A percentile compares a stretch with the other conserved stretches of the same genome.
These are phyloP conservation scores for Melanargia galathea DNA, from an alignment of 2,888 invertebrate species.

Conservation along the genomic window DNA sequence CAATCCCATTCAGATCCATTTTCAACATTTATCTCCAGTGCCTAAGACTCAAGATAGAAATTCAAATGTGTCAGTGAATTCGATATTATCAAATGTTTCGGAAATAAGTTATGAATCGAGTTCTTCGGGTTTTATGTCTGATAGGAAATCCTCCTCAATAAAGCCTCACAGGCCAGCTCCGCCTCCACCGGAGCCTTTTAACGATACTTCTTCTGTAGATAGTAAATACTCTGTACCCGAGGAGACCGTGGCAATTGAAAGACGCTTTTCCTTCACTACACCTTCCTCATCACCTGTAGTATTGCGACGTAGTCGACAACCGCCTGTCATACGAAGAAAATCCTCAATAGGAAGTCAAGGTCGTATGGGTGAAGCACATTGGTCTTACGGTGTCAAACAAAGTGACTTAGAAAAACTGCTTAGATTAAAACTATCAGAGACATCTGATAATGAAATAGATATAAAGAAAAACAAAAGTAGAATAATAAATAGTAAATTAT, in stretches of 20 bases:
- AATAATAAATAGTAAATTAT: slow-evolving; percentile 25
- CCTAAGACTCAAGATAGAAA: slow-evolving; percentile 69
- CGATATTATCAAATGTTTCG: slow-evolving; percentile 74
- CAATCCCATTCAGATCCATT: slow-evolving; percentile 69
- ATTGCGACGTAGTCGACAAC: slow-evolving; percentile 66
- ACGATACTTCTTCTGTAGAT: slow-evolving; percentile 59
- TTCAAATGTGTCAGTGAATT: slow-evolving; percentile 78
- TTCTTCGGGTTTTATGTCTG: slow-evolving; percentile 77
- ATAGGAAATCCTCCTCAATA: slow-evolving; percentile 64
- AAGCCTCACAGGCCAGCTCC: slow-evolving; percentile 75
- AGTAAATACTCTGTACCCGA: slow-evolving; percentile 58
- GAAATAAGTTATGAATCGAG: slow-evolving; percentile 75
- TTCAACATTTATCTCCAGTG: slow-evolving; percentile 67
- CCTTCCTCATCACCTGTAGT: slow-evolving; percentile 68
- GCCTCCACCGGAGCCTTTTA: slow-evolving; percentile 69
- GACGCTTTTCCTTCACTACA: slow-evolving; percentile 64
- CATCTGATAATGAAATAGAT: slow-evolving; percentile 71
- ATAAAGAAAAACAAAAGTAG: slow-evolving; percentile 45
- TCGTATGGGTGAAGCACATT: slow-evolving; percentile 65
- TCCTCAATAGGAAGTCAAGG: slow-evolving; percentile 62
- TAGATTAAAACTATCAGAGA: slow-evolving; percentile 69
- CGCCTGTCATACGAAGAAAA: slow-evolving; percentile 74
- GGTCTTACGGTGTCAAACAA: slow-evolving; percentile 77
- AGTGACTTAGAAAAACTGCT: slow-evolving; percentile 73
- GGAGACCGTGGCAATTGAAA: slow-evolving; percentile 51